Evolutionary conservation across 1,140 invertebrate species (phyloP), one percentile per base, ranked within the genome.

Genomic region (Mizuhopecten yessoensis): DNA sequence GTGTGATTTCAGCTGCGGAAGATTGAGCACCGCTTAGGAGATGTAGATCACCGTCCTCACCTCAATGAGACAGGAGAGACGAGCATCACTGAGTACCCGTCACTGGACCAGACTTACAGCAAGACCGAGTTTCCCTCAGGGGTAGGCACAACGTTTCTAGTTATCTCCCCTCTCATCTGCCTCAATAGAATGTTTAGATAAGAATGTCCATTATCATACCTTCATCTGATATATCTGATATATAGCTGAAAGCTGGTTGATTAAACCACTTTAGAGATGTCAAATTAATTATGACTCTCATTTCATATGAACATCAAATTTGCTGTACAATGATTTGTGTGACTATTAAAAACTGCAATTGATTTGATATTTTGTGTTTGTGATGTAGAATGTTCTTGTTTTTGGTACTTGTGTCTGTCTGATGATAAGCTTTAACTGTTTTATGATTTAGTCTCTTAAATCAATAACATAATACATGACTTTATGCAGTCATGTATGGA

Each of bases 1-100:
- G 42, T 90, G 34, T 75, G 23, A 88, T 91, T 88, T 49, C 45
- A 91, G 90, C 87, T 91, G 87, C 45, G 90, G n/a, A 88, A 88
- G 39, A 88, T 91, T 86, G 87, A 91, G 49, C 87, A 90, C 34
- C 86, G 90, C 34, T 34, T 88, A 88, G 90, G 87, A n/a, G 87
- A 91, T 13, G 5, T 39, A 39, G n/a, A n/a, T 33, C 90, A 88
- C 42, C 49, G 87, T 20, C 29, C 87, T 36, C 45, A 49, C 29
- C 90, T 91, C 34, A 91, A 91, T 88, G 90, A 91, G 49, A 91
- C 87, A 57, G 87, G 33, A 13, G 90, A 91, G 45, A 36, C 90
- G 23, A 91, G 90, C 87, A 91, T 91, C 75, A 91, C 87, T 10
- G 90, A 91, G 34, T 91, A 91, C 29, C 88, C 87, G 29, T 49